A percentile compares a stretch with the other conserved stretches of the same genome.
Evolutionary conservation across 2,113 vertebrate species (phyloP).

Genomic region (Ahaetulla prasina): DNA sequence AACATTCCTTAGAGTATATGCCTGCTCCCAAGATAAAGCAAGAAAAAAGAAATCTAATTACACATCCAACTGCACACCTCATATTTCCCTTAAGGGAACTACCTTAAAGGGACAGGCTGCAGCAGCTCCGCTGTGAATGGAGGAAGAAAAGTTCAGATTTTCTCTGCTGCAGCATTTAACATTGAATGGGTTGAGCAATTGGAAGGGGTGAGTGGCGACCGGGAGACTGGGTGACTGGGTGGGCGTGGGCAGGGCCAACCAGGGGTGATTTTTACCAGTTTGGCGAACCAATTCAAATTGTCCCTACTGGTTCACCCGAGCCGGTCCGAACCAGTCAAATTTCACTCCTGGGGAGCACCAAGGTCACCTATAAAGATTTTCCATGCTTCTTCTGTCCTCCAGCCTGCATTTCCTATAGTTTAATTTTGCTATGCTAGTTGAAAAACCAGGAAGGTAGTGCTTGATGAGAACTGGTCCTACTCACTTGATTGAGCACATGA

Average conservation of each 20-base stretch:
- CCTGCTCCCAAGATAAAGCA: neutral
- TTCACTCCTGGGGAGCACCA: neutral
- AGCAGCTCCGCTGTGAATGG: no score
- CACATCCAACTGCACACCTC: neutral
- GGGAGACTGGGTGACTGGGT: no score
- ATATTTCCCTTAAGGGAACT: neutral
- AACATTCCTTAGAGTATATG: neutral
- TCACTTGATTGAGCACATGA: neutral
- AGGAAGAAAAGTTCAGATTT: no score
- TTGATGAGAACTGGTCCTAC: neutral
- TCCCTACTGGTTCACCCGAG: no score
- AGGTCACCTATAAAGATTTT: conserved; percentile 1
- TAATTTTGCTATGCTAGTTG: neutral
- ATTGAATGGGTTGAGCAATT: no score
- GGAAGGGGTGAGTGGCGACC: no score
- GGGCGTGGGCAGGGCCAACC: no score
- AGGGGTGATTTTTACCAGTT: no score
- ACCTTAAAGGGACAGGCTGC: no score
- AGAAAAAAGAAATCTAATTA: neutral
- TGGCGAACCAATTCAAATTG: no score
- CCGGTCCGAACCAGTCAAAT: no score
- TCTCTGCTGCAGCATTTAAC: no score
- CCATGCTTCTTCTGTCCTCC: neutral
- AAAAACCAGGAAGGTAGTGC: neutral
- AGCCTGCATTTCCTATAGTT: conserved; percentile 7